A percentile compares a stretch with the other conserved stretches of the same genome.
Conservation (phyloP, 2,113 vertebrate genomes). For the Pteruthius melanotis region DNA sequence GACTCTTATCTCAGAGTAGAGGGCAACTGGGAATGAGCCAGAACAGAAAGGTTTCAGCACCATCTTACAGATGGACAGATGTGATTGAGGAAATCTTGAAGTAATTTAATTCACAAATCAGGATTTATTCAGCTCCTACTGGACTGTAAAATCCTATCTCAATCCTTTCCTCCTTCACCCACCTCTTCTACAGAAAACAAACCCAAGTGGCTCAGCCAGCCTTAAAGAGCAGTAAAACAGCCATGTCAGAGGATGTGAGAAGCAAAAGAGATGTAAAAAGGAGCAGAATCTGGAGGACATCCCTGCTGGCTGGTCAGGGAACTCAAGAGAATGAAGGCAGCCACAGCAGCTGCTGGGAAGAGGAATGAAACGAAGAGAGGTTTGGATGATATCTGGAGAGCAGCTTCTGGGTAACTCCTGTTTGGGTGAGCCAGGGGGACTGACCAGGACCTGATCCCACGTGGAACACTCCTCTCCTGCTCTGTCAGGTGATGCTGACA, state of each 20-base stretch:
- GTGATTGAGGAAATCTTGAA: background rate
- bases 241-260: rapidly evolving
- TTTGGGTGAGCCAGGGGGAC: background rate
- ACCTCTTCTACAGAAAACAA: background rate
- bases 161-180: background rate
- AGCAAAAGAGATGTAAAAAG: background rate
- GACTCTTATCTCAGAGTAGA: background rate
- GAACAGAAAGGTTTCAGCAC: background rate
- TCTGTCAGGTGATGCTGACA: background rate
- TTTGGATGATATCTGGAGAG: background rate
- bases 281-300: background rate
- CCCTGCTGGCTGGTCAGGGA: background rate
- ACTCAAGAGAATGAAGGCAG: background rate
- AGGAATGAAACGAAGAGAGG: background rate
- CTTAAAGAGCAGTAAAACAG: background rate
- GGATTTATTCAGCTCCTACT: background rate
- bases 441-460: rapidly evolving
- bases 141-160: background rate
- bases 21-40: background rate
- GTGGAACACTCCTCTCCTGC: background rate
- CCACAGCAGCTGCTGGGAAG: background rate
- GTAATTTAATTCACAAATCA: background rate
- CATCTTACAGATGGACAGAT: background rate
- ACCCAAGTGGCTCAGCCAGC: background rate
- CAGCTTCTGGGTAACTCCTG: background rate